These are phyloP conservation scores for Phoenicopterus ruber DNA, from an alignment of 2,113 vertebrate genomes.

Conservation along the genomic window DNA sequence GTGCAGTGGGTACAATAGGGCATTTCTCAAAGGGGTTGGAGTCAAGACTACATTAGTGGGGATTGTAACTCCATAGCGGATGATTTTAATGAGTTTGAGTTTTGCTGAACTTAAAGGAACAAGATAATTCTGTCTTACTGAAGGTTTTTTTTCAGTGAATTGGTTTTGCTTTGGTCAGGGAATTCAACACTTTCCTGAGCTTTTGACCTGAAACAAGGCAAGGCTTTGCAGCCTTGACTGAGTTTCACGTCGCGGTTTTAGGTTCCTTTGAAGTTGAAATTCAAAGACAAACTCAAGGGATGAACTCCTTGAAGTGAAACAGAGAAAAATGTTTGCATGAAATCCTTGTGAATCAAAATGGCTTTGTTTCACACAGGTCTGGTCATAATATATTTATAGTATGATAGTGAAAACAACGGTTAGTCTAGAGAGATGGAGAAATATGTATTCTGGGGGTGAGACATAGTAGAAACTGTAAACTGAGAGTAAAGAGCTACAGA, in stretches of 20 bases:
- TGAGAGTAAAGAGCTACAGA: not conserved
- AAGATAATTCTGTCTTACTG: not conserved
- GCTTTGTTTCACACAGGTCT: not conserved
- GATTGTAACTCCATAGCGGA: not conserved
- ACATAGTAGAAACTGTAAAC: not conserved
- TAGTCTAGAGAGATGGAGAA: not conserved
- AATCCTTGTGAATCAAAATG: not conserved
- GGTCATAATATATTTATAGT: not conserved
- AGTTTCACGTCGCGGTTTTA: not conserved
- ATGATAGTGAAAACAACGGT: not conserved
- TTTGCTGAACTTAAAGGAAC: not conserved
- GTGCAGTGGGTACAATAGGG: not conserved
- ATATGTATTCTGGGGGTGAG: not conserved
- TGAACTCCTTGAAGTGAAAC: not conserved
- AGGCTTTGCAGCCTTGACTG: not conserved
- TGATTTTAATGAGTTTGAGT: not conserved
- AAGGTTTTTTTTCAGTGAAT: not conserved
- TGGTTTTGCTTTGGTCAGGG: not conserved
- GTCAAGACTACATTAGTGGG: not conserved
- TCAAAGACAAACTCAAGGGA: slow-evolving; percentile 14
- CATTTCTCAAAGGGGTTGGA: not conserved
- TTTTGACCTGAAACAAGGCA: slow-evolving; percentile 15
- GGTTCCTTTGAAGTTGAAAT: slow-evolving; percentile 13
- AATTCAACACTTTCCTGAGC: not conserved
- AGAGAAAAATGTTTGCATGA: not conserved